These are phyloP conservation scores for Mus spicilegus DNA, from an alignment of 2,113 vertebrate genomes.

Conservation along the genomic window DNA sequence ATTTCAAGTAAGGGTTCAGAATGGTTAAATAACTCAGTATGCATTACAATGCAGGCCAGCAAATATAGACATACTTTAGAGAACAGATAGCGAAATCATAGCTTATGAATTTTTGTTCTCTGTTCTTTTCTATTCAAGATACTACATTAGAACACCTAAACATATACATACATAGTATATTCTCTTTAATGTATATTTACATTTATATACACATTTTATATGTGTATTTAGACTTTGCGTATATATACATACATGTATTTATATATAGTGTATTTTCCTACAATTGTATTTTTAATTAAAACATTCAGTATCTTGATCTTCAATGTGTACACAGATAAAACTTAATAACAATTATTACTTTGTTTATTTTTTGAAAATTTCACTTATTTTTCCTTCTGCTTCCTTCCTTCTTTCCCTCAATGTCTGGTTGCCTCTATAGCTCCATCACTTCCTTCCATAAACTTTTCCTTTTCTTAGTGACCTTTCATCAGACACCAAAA, in stretches of 20 bases:
- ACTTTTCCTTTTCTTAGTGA: too few relatives aligned
- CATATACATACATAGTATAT: background rate
- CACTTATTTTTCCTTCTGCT: background rate
- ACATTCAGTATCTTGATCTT: background rate
- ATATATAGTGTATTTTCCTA: background rate
- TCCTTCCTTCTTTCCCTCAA: too few relatives aligned
- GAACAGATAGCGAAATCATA: background rate
- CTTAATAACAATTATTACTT: background rate
- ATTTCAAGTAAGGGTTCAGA: background rate
- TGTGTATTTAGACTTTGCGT: background rate
- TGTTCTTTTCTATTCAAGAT: background rate
- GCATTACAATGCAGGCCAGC: background rate
- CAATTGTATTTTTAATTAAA: background rate
- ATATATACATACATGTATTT: background rate
- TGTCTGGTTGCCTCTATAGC: background rate
- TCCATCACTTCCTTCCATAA: background rate
- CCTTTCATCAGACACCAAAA: background rate
- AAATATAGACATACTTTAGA: background rate
- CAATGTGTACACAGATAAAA: background rate
- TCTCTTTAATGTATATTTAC: background rate
- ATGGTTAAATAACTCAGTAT: background rate
- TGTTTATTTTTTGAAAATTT: background rate
- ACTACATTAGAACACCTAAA: background rate
- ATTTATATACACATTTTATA: background rate
- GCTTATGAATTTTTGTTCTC: background rate